Base-by-base conservation (phyloP, 2,113 vertebrate genomes). In the Micromys minutus region DNA sequence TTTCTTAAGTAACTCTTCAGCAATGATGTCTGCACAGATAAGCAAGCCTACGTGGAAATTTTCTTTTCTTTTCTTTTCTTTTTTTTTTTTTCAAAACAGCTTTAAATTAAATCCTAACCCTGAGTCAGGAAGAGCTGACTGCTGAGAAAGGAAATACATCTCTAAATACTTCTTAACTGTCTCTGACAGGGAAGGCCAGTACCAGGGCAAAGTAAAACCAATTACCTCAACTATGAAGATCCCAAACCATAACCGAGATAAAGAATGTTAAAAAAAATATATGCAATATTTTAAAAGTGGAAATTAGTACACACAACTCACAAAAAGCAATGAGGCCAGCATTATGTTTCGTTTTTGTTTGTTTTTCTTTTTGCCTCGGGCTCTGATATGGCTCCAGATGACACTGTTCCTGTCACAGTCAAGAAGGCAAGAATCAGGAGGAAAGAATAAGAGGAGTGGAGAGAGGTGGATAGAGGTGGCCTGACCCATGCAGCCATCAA, bases 251-350 rank as follows among this genome's bases (percentile, higher is more conserved):
- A 90, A 94, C 55, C 52, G 71, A 91, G 63, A 87, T 52, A 91
- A 94, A 94, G 55, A 89, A 76, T 61, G 75, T 76, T 85, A 90
- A 95, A 87, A n/a, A n/a, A n/a, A n/a, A n/a, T n/a, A 79, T 72
- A 71, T 92, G 21, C 39, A 87, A 79, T 72, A 93, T 75, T 91
- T 97, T 36, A 76, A 96, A 89, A 94, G 75, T 83, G 75, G 87
- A 85, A 84, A 72, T 67, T 67, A 94, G 26, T 79, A 26, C 42
- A 76, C 92, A 74, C 88, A 97, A 91, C 89, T 61, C 55, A 65
- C 2, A 55, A 89, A 93, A 57, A 97, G 55, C 31, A 96, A 29
- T n/a, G 74, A 71, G 55, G 59, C 57, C 12, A 3, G 3, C 36
- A 31, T 87, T 50, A 31, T 19, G 13, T 31, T 42, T 83, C 61